These are phyloP conservation scores for Verasper variegatus DNA, from an alignment of 2,113 vertebrate species.

Conservation along the genomic window DNA sequence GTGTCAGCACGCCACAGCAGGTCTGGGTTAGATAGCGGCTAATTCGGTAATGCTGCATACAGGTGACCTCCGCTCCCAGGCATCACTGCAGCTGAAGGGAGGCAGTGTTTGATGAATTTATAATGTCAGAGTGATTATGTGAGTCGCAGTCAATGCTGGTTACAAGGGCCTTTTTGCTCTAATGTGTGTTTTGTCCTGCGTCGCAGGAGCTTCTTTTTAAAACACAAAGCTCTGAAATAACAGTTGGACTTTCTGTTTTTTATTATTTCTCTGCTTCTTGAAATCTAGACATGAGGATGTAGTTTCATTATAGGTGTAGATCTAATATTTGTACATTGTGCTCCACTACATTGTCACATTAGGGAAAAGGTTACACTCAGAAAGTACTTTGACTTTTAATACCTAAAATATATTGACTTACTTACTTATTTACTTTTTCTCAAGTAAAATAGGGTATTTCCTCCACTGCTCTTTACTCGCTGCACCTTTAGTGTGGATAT, in stretches of 20 bases:
- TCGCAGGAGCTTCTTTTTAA: conserved; percentile 8
- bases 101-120: conserved; percentile 68
- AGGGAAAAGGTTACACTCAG: too few species aligned
- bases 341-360: too few species aligned
- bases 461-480: too few species aligned
- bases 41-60: conserved; percentile 82
- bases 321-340: too few species aligned
- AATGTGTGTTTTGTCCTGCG: conserved; percentile 24
- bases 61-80: conserved; percentile 80
- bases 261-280: background rate
- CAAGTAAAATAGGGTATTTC: too few species aligned
- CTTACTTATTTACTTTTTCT: too few species aligned
- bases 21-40: conserved; percentile 85
- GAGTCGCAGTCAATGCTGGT: conserved; percentile 14
- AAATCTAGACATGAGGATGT: background rate
- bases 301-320: background rate
- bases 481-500: background rate
- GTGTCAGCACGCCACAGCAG: conserved; percentile 80
- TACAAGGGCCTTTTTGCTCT: conserved; percentile 39
- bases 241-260: background rate
- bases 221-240: conserved; percentile 8
- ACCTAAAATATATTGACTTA: too few species aligned
- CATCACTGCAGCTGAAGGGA: conserved; percentile 64
- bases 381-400: too few species aligned
- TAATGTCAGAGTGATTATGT: conserved; percentile 67